Evolutionary conservation across 2,113 vertebrate species (phyloP), one percentile per base, ranked within the genome.

Genomic region (Cromileptes altivelis): DNA sequence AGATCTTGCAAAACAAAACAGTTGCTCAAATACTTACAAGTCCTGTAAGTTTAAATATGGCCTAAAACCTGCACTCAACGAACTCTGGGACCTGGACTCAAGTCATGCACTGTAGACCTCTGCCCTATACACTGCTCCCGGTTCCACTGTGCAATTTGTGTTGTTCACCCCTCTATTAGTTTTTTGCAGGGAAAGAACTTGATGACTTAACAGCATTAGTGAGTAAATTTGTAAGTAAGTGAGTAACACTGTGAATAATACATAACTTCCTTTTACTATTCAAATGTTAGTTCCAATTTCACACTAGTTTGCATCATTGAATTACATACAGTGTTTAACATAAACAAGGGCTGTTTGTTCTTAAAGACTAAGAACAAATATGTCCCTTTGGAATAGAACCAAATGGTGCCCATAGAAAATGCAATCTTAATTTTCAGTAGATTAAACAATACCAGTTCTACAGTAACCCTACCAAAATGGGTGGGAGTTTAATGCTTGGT

Each of bases 271-370:
- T 64, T 58, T 58, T 68, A 8, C 45, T 65, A 19, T 61, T 75
- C 19, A 56, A 65, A 53, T 8, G 33, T 27, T 17, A 8, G 6
- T 77, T 55, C 65, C 21, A 72, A 68, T 68, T 72, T 72, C 60
- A 85, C 68, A 61, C 21, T 21, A 37, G 27, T 18, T 72, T 62
- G 18, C 27, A 18, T 30, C 15, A 60, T 11, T 79, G 12, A 6
- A 62, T 45, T 45, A 42, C n/a, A 9, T 9, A 15, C 4, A 12
- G 3, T 23, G 21, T 52, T 40, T 56, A 57, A 11, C 21, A 53
- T 70, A 56, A 40, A 37, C 3, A 55, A n/a, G 11, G 11, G 30
- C 14, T 52, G 21, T 33, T 58, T 73, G 27, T 37, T 50, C 27
- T 50, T 50, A 60, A 64, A 58, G 2, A 58, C 18, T 8, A 21